Base-by-base conservation (phyloP, 2,797 vertebrate species). In the Coreius guichenoti region DNA sequence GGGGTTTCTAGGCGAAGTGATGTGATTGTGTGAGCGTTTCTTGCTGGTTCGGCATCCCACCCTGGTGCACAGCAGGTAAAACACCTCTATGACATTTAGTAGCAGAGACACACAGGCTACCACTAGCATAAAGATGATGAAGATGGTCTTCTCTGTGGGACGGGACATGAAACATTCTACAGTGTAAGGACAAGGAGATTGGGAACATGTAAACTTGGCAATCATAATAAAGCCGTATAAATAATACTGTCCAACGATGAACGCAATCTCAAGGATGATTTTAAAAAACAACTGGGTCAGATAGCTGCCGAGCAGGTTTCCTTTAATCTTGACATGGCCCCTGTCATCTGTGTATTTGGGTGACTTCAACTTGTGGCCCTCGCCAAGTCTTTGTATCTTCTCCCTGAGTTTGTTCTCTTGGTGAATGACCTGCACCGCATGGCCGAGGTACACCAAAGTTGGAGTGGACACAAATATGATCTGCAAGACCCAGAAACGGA, bases 401-500 rank as follows among this genome's bases (percentile, higher is more conserved):
- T 95, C 95, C 88, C 97, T 93, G 87, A 99, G 88, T 86, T 97
- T 97, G 21, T 98, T 97, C 91, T 99, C 98, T 9, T 93, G 82
- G 83, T 96, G 95, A 45, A 97, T 96, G 78, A 99, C 63, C 31
- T 95, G 95, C 88, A 95, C 81, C 79, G 92, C 95, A 5, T 96
- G 95, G 82, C 94, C 95, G 86, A 96, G 91, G 92, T 96, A 96
- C 73, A 95, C 0, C 81, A 96, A 90, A 0, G 95, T 96, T 0
- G 95, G 95, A 0, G 95, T 96, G 89, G 95, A 93, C 5, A 96
- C 94, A 3, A 98, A 98, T 91, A 99, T 96, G 91, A 99, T 98
- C 94, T 99, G 98, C 58, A 99, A 94, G 83, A 99, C 98, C 98
- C 98, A 99, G 95, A 98, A 99, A 80, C 97, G 97, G 69, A 99